Conservation (phyloP, 2,113 vertebrate species). For the Galemys pyrenaicus region DNA sequence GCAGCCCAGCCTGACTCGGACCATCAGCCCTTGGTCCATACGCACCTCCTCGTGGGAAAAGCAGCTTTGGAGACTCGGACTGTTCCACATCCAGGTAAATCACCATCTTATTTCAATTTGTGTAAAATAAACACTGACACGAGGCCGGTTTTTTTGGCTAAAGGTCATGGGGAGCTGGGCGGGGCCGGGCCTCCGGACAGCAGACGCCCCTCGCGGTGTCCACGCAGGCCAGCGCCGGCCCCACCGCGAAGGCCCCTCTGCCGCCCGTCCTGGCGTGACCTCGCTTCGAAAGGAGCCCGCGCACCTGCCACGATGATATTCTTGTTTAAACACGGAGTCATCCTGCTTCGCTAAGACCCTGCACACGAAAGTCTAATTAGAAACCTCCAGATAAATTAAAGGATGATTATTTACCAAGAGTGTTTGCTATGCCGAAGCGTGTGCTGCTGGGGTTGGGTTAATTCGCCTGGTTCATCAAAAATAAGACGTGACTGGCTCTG, state of each 20-base stretch:
- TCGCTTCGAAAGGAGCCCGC: not conserved
- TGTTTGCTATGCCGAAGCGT: not conserved
- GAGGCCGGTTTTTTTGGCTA: not conserved
- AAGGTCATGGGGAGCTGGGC: fast-evolving
- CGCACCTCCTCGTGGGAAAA: not conserved
- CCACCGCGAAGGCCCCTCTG: too few relatives aligned
- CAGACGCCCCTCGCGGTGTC: too few relatives aligned
- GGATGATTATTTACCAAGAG: not conserved
- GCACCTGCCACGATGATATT: not conserved
- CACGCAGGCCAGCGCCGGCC: too few relatives aligned
- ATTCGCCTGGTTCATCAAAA: not conserved
- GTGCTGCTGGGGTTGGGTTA: not conserved
- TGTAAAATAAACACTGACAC: not conserved
- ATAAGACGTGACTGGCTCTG: not conserved
- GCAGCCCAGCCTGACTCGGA: too few relatives aligned
- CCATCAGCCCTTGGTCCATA: fast-evolving
- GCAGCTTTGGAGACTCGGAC: not conserved
- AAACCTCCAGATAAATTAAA: not conserved
- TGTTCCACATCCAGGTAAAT: fast-evolving
- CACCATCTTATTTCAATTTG: not conserved
- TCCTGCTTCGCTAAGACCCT: not conserved
- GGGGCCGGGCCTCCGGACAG: too few relatives aligned
- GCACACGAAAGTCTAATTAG: not conserved
- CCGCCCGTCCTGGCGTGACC: too few relatives aligned
- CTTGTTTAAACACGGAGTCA: not conserved